Conservation (phyloP, 1,140 invertebrate species). For the Trachymyrmex cornetzi region DNA sequence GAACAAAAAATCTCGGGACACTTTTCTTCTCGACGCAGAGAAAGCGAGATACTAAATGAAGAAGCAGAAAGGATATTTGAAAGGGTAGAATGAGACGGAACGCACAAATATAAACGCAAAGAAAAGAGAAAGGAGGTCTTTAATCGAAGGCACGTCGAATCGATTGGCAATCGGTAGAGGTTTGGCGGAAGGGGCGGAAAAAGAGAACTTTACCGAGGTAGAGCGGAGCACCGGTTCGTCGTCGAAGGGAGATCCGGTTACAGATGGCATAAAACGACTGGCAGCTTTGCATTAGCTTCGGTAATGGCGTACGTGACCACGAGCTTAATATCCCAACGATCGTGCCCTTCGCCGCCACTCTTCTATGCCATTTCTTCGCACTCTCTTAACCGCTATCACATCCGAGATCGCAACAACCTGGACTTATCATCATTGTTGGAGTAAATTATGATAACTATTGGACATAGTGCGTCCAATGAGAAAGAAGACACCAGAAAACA, state of each 20-base stretch:
- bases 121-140: constrained; percentile 46
- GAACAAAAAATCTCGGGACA: constrained; percentile 72
- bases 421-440: constrained; percentile 16
- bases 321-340: constrained; percentile 78
- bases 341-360: constrained; percentile 63
- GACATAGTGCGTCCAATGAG: neutral
- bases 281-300: constrained; percentile 83
- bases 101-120: constrained; percentile 41
- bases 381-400: constrained; percentile 47
- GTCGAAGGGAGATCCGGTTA: constrained; percentile 80
- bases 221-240: constrained; percentile 67
- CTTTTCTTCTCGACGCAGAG: constrained; percentile 64
- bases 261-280: constrained; percentile 82
- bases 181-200: constrained; percentile 39
- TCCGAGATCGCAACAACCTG: neutral
- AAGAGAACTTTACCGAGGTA: constrained; percentile 20
- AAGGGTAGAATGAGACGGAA: neutral
- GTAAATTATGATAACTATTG: neutral
- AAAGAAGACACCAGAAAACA: neutral
- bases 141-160: constrained; percentile 78
- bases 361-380: constrained; percentile 10
- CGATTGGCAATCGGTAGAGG: constrained; percentile 70
- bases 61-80: constrained; percentile 26
- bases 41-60: constrained; percentile 17
- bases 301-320: constrained; percentile 84